Evolutionary conservation across 2,113 vertebrate genomes (phyloP), one percentile per base, ranked within the genome.

Genomic region (Centropus unirufus): DNA sequence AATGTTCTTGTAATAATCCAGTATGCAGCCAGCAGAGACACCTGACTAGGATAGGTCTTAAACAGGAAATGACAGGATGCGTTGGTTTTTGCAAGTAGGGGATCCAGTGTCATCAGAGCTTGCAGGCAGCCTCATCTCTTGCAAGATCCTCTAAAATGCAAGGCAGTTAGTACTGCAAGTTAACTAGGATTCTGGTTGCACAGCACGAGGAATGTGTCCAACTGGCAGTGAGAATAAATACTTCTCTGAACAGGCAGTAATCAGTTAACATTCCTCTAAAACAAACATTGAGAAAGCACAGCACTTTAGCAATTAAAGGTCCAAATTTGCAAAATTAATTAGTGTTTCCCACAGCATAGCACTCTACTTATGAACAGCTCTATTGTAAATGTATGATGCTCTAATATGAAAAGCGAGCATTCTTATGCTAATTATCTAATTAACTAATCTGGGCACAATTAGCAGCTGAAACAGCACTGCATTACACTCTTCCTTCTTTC

Each of bases 271-370:
- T 77, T 92, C 93, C 64, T 90, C 83, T 94, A 90, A 92, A 95
- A 91, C 83, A 97, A 86, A 95, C 76, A 94, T 67, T 61, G 68
- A 88, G 67, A 96, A 96, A 96, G 93, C 94, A 95, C 59, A 93
- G 83, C 78, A 93, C 81, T 95, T 96, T 92, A 96, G 87, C 75
- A 97, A 97, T 83, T 91, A 91, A 96, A 96, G 95, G 91, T 39
- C 96, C 93, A 90, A 92, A 96, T 97, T 97, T 97, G 77, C 92
- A 95, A 98, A 97, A 95, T 96, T 97, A 97, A 97, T 97, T 97
- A 97, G 88, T 94, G 96, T 94, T 97, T 97, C 84, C 92, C 90
- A 96, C 91, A 91, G 91, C 88, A 96, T 93, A 93, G 74, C 75
- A 84, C 90, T 89, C 86, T 96, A 64, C 84, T 96, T 96, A 94